Evolutionary conservation across 2,113 vertebrate genomes (phyloP).

Genomic region (Chaenogobius annularis): DNA sequence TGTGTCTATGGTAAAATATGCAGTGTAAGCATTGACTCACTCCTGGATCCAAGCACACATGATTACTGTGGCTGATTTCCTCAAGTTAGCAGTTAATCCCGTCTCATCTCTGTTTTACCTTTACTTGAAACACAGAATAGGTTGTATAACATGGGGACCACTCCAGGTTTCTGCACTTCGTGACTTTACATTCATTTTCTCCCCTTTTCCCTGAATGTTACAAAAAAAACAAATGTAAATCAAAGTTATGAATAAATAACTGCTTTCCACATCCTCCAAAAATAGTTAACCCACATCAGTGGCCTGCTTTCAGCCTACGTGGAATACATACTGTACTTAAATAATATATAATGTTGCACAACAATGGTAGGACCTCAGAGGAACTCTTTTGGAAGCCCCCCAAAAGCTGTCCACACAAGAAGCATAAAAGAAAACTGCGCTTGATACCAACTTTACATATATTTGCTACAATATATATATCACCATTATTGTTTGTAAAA

Average conservation of each 20-base stretch:
- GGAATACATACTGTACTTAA: neutral
- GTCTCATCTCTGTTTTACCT: conserved; percentile 25
- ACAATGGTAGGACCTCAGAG: no score
- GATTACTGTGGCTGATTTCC: conserved; percentile 16
- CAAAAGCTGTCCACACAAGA: no score
- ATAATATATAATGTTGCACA: neutral
- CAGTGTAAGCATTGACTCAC: conserved; percentile 32
- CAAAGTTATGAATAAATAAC: neutral
- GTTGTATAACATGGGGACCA: neutral
- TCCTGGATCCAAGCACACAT: conserved; percentile 11
- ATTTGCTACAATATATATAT: no score
- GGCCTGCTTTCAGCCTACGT: neutral
- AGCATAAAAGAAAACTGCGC: no score
- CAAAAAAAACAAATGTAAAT: neutral
- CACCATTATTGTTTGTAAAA: no score
- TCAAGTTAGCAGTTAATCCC: neutral
- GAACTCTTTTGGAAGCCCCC: no score
- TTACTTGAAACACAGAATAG: conserved; percentile 5
- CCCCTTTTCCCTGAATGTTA: neutral
- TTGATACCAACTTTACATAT: no score
- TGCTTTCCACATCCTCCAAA: neutral
- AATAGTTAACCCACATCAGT: neutral
- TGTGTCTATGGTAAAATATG: conserved; percentile 28
- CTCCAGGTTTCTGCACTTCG: conserved; percentile 7
- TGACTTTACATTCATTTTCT: neutral